phyloP scores from a whole-genome alignment of 2,888 invertebrate species.

The Limnephilus auricula region DNA sequence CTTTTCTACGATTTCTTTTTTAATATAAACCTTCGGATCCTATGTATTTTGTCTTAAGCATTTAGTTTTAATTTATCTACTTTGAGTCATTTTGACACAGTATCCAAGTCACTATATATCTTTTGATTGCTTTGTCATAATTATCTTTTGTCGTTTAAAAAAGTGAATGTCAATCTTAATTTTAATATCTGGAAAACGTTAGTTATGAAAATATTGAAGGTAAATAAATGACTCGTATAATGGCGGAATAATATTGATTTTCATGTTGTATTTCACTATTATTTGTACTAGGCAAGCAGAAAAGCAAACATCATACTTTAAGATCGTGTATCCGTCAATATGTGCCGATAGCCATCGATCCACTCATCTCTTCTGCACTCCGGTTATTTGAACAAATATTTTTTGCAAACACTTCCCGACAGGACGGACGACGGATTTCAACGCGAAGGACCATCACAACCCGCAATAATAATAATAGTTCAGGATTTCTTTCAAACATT shows the following conservation, averaged over 20 bases:
- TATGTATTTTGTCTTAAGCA: too few species aligned
- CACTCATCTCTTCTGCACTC: constrained; percentile 27
- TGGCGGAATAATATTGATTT: neutral
- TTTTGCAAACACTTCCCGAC: constrained; percentile 26
- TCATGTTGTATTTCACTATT: constrained; percentile 12
- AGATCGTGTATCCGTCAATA: constrained; percentile 45
- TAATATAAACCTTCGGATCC: too few species aligned
- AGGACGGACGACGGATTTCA: constrained; percentile 17
- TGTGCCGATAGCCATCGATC: constrained; percentile 39
- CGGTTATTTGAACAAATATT: constrained; percentile 28
- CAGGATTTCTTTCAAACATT: constrained; percentile 53
- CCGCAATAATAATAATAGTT: constrained; percentile 9
- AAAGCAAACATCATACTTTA: constrained; percentile 22
- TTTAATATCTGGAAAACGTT: too few species aligned
- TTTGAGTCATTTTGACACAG: too few species aligned
- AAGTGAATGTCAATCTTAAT: too few species aligned
- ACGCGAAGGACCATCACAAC: constrained; percentile 3
- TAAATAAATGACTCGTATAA: neutral
- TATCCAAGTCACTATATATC: too few species aligned
- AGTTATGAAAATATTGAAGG: neutral
- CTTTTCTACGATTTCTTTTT: too few species aligned
- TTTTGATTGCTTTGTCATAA: too few species aligned
- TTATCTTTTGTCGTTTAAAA: too few species aligned
- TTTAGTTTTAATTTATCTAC: too few species aligned
- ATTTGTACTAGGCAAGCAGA: constrained; percentile 9